A percentile compares a stretch with the other conserved stretches of the same genome.
Conservation (phyloP, 2,113 vertebrate genomes). For the Himantopus leucocephalus region DNA sequence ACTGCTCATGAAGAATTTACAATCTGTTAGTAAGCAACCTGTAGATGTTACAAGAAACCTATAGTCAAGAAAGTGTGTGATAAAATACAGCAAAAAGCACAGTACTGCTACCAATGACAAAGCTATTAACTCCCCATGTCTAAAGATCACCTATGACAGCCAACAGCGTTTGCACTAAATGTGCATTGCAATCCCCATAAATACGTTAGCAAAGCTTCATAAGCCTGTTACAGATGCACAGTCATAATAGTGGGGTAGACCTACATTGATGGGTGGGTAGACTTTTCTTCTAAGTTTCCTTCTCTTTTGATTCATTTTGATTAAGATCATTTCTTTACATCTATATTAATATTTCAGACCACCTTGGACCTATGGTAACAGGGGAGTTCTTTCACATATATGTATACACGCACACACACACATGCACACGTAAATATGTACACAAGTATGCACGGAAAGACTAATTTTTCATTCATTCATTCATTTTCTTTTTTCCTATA, state of each 20-base stretch:
- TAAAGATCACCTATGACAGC: not conserved
- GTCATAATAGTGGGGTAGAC: not conserved
- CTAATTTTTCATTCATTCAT: not conserved
- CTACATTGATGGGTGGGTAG: not conserved
- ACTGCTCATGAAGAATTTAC: not conserved
- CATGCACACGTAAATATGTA: not conserved
- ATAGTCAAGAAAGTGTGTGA: not conserved
- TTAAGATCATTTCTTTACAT: not conserved
- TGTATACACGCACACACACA: accelerated
- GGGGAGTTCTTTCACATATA: not conserved
- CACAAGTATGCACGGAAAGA: not conserved
- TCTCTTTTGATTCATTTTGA: not conserved
- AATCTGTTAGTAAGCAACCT: not conserved
- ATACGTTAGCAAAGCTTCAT: not conserved
- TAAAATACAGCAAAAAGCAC: not conserved
- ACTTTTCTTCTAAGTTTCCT: not conserved
- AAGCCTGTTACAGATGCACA: not conserved
- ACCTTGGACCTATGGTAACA: not conserved
- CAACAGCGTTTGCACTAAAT: not conserved
- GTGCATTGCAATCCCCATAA: not conserved
- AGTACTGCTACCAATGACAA: not conserved
- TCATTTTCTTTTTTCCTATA: not conserved
- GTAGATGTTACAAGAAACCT: not conserved
- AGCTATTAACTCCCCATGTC: not conserved
- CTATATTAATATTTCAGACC: not conserved